A percentile compares a stretch with the other conserved stretches of the same genome.
These are phyloP conservation scores for Condylura cristata DNA, from an alignment of 2,113 vertebrate genomes.

Conservation along the genomic window DNA sequence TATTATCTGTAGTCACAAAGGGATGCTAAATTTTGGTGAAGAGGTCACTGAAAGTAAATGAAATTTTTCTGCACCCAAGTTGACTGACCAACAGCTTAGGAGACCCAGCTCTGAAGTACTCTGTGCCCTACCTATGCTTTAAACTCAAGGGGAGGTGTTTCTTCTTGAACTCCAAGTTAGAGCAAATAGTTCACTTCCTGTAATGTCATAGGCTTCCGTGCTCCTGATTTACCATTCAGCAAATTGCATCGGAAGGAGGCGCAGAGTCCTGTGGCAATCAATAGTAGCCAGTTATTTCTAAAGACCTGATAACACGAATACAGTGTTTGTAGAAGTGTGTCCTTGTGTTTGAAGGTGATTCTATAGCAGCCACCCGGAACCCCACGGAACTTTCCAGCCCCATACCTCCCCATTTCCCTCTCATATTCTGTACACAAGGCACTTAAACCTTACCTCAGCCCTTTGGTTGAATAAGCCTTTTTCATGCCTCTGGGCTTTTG, in stretches of 20 bases:
- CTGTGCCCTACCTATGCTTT: not conserved
- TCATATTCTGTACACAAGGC: not conserved
- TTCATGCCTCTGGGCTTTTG: not conserved
- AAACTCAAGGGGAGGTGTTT: not conserved
- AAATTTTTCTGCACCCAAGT: not conserved
- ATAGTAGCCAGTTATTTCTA: not conserved
- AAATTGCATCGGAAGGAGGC: not conserved
- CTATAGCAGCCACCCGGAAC: not conserved
- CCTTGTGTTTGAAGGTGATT: not conserved
- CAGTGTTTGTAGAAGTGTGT: not conserved
- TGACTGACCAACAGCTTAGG: not conserved
- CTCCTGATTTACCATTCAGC: not conserved
- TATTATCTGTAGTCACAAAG: not conserved
- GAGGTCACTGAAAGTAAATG: not conserved
- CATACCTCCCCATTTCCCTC: not conserved
- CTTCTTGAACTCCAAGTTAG: not conserved
- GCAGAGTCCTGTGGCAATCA: not conserved
- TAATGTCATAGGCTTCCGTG: not conserved
- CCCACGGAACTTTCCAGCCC: not conserved
- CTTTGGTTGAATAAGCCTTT: not conserved
- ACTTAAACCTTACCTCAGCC: not conserved
- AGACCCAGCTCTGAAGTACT: not conserved
- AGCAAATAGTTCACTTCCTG: not conserved
- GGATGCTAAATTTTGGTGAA: not conserved
- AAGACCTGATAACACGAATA: not conserved